Base-by-base conservation (phyloP, 2,113 vertebrate genomes). In the Pteropus alecto region DNA sequence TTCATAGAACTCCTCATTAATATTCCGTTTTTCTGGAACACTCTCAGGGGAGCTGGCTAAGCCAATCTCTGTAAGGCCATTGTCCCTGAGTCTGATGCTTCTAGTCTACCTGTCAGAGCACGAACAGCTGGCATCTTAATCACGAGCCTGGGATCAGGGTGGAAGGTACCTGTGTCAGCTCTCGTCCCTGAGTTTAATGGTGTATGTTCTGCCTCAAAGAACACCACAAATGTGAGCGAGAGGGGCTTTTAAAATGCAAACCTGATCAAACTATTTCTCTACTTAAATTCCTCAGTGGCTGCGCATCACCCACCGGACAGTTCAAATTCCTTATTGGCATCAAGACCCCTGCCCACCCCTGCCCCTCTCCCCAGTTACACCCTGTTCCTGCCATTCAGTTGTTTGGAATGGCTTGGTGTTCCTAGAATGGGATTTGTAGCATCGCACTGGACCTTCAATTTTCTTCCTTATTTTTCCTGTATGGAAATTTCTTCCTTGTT, bases 161-260 rank as follows among this genome's bases (percentile, higher is more conserved):
- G 30, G 73, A 12, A 1, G 18, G 41, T 33, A 13, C 5, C 13
- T 8, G 12, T 3, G 3, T 58, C 56, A 38, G 9, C 18, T 33
- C 77, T 85, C 4, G 1, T 6, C 48, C 74, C 70, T 67, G 28
- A n/a, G 16, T 18, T 33, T 16, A 33, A n/a, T 7, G 78, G 8
- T 70, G 18, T 28, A 8, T 30, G 9, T 43, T 41, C 30, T 46
- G n/a, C 54, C 15, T 70, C 5, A 24, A 1, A 5, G 5, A 74
- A 12, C 5, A 2, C 24, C 56, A 3, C 26, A 9, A 7, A 18
- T 1, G 0, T 0, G 0, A 15, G 18, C 28, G 10, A 5, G 11
- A 19, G 16, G 30, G 28, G 18, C 48, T 81, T 56, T 82, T 26
- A 11, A 5, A 28, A 28, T 7, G 54, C 15, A 73, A 28, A 46